phyloP scores from a whole-genome alignment of 2,888 invertebrate species.

The Epiblema foenella region DNA sequence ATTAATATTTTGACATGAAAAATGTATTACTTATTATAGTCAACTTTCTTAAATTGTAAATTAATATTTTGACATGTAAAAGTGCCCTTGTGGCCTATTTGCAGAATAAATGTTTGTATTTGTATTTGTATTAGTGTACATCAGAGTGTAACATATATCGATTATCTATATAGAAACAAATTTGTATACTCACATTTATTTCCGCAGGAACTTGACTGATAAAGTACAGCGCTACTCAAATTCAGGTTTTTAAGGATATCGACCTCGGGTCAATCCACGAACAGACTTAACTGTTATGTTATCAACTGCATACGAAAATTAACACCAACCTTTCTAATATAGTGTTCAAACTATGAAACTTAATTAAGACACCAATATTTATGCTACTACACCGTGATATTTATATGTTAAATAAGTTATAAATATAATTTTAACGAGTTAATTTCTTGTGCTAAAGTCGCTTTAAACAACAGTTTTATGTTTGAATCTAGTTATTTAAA shows the following conservation, averaged over 20 bases:
- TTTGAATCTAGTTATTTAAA: no score
- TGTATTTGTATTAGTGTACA: no score
- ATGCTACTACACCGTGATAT: no score
- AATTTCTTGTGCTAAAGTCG: background rate
- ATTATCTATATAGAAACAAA: background rate
- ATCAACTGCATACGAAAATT: background rate
- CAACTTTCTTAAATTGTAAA: no score
- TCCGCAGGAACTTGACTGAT: constrained; percentile 1
- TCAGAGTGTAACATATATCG: no score
- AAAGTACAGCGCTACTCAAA: background rate
- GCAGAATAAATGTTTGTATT: no score
- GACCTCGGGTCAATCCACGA: constrained; percentile 4
- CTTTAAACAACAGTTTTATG: background rate
- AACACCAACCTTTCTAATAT: background rate
- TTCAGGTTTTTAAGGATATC: constrained; percentile 30
- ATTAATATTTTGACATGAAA: no score
- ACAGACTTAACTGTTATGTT: background rate
- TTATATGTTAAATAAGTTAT: no score
- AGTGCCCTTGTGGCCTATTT: no score
- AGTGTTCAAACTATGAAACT: background rate
- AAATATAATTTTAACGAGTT: background rate
- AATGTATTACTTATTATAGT: no score
- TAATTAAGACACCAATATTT: no score
- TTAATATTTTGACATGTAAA: no score
- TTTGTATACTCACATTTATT: constrained; percentile 19